A percentile compares a stretch with the other conserved stretches of the same genome.
These are phyloP conservation scores for Drosophila funebris DNA, from an alignment of 1,140 invertebrate species.

Conservation along the genomic window DNA sequence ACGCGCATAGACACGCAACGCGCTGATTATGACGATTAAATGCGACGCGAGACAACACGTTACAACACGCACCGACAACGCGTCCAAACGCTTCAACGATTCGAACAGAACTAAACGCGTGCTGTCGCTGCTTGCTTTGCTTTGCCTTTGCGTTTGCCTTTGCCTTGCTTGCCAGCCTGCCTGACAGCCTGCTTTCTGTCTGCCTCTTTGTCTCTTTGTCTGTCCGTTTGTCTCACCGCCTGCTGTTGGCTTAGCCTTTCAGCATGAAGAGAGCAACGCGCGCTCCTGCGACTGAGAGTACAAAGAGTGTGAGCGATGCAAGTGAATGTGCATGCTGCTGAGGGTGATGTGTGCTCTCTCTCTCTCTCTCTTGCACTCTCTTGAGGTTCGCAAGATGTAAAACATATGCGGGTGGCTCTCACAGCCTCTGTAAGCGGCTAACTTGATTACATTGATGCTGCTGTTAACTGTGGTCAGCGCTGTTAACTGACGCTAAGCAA, in stretches of 20 bases:
- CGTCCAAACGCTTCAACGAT: slow-evolving; percentile 71
- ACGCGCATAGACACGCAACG: slow-evolving; percentile 14
- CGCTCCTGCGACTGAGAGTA: slow-evolving; percentile 1
- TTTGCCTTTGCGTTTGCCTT: neutral
- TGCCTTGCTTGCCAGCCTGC: neutral
- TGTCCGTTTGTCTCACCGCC: slow-evolving; percentile 1
- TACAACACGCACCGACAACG: slow-evolving; percentile 50
- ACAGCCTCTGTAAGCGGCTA: slow-evolving; percentile 26
- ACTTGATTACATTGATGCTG: slow-evolving; percentile 39
- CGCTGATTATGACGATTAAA: slow-evolving; percentile 29
- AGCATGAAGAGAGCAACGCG: neutral
- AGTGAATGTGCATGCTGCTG: neutral
- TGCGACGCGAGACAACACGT: slow-evolving; percentile 26
- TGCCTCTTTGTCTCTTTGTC: neutral
- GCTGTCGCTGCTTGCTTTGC: slow-evolving; percentile 1
- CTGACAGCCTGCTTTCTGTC: neutral
- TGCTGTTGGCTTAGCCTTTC: slow-evolving; percentile 17
- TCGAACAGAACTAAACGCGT: slow-evolving; percentile 72
- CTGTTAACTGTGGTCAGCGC: slow-evolving; percentile 20
- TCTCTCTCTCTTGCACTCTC: neutral
- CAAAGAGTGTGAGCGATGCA: slow-evolving; percentile 1
- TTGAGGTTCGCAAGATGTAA: slow-evolving; percentile 13
- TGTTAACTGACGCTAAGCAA: slow-evolving; percentile 8
- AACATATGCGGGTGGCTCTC: slow-evolving; percentile 43
- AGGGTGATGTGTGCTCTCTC: slow-evolving; percentile 2